Evolutionary conservation across 2,113 vertebrate genomes (phyloP).

Genomic region (Saiga tatarica): DNA sequence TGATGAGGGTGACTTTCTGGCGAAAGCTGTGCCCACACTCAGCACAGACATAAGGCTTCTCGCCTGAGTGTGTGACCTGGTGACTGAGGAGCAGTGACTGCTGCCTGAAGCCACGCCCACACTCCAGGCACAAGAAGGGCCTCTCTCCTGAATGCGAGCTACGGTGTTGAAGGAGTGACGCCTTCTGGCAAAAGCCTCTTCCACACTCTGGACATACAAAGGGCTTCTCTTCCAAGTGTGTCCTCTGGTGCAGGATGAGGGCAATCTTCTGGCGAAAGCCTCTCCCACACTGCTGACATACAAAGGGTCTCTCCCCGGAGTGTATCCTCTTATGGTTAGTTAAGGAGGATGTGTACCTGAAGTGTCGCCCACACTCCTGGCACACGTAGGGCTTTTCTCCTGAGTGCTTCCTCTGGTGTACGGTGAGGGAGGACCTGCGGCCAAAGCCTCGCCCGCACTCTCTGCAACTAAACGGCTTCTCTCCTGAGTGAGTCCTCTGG

Average conservation of each 20-base stretch:
- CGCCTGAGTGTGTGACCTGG: slow-evolving; percentile 27
- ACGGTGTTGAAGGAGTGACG: not conserved
- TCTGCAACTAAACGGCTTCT: not conserved
- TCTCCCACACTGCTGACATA: slow-evolving; percentile 2
- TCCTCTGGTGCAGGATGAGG: not conserved
- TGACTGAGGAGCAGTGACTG: not conserved
- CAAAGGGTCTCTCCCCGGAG: not conserved
- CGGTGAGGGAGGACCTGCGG: not conserved
- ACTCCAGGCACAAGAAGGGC: slow-evolving; percentile 38
- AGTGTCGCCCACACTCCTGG: not conserved
- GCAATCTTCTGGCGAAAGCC: slow-evolving; percentile 26
- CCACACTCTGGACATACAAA: slow-evolving; percentile 51
- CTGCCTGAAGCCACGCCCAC: not conserved
- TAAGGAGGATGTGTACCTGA: slow-evolving; percentile 29
- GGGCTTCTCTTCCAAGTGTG: slow-evolving; percentile 2
- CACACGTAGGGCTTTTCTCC: slow-evolving; percentile 26
- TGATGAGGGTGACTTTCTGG: slow-evolving; percentile 6
- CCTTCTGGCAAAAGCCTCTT: slow-evolving; percentile 40
- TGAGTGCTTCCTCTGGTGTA: slow-evolving; percentile 16
- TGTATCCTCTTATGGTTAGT: slow-evolving; percentile 21
- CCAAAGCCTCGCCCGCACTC: slow-evolving; percentile 18
- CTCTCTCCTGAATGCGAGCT: slow-evolving; percentile 45
- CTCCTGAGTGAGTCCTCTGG: slow-evolving; percentile 21
- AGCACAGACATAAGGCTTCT: slow-evolving; percentile 25
- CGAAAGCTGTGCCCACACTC: slow-evolving; percentile 16